Evolutionary conservation across 1,140 invertebrate species (phyloP).

Genomic region (Platorchestia sp.): DNA sequence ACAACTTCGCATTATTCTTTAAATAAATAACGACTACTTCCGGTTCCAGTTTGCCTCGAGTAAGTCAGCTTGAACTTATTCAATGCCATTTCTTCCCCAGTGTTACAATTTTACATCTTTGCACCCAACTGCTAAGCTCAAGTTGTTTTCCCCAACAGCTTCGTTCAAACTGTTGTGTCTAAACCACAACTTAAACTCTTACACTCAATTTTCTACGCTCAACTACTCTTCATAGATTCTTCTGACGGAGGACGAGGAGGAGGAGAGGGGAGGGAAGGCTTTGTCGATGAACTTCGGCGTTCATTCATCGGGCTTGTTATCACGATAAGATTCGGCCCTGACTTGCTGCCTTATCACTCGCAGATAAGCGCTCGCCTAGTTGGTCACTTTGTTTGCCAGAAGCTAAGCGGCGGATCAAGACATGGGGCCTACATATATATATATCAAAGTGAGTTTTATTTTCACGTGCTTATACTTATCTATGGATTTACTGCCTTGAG

Average conservation of each 20-base stretch:
- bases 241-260: no score
- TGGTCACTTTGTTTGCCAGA: background rate
- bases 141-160: background rate
- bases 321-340: background rate
- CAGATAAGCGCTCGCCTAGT: background rate
- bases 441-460: background rate
- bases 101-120: background rate
- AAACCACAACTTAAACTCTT: no score
- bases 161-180: background rate
- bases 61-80: no score
- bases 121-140: background rate
- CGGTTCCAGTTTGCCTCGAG: no score
- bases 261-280: no score
- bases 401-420: background rate
- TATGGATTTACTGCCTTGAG: background rate
- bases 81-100: no score
- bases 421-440: background rate
- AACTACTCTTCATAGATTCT: background rate
- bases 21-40: no score
- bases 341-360: background rate
- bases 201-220: no score
- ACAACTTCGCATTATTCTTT: no score
- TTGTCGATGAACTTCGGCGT: background rate
- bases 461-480: background rate
- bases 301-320: background rate